phyloP scores from a whole-genome alignment of 2,113 vertebrate genomes.

The Tachysurus vachellii region DNA sequence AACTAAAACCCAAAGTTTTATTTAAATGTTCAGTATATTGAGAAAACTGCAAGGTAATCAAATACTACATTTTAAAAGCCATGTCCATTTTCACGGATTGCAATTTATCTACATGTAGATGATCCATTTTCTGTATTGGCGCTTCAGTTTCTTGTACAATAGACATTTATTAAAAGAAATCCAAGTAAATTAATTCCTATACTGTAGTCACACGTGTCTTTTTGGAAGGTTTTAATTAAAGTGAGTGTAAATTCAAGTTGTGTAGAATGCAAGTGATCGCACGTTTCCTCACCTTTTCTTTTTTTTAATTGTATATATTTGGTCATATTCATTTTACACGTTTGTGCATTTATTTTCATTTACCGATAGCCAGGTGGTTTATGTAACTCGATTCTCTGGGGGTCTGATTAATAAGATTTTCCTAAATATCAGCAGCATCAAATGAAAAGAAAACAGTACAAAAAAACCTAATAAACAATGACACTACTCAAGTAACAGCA shows the following conservation, averaged over 20 bases:
- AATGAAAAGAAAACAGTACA: slow-evolving; percentile 55
- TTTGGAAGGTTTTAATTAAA: slow-evolving; percentile 49
- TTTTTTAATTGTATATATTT: slow-evolving; percentile 32
- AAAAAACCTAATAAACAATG: slow-evolving; percentile 31
- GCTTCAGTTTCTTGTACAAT: slow-evolving; percentile 65
- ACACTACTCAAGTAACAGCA: slow-evolving; percentile 45
- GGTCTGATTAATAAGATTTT: neutral
- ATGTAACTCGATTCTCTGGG: slow-evolving; percentile 43
- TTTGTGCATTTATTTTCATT: slow-evolving; percentile 36
- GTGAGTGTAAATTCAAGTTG: slow-evolving; percentile 64
- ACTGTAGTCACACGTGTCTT: neutral
- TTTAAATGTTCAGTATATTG: slow-evolving; percentile 69
- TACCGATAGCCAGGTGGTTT: slow-evolving; percentile 59
- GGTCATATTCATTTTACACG: slow-evolving; percentile 17
- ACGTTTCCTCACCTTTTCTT: slow-evolving; percentile 17
- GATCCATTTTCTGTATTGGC: slow-evolving; percentile 63
- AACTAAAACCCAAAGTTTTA: slow-evolving; percentile 68
- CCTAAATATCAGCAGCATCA: slow-evolving; percentile 61
- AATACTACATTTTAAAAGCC: slow-evolving; percentile 71
- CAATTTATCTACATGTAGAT: slow-evolving; percentile 72
- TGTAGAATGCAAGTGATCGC: slow-evolving; percentile 75
- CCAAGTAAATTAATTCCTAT: slow-evolving; percentile 46
- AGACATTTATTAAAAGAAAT: slow-evolving; percentile 59
- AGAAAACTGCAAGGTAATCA: slow-evolving; percentile 65
- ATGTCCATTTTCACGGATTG: slow-evolving; percentile 67